Evolutionary conservation across 2,113 vertebrate genomes (phyloP).

Genomic region (Hipposideros armiger): DNA sequence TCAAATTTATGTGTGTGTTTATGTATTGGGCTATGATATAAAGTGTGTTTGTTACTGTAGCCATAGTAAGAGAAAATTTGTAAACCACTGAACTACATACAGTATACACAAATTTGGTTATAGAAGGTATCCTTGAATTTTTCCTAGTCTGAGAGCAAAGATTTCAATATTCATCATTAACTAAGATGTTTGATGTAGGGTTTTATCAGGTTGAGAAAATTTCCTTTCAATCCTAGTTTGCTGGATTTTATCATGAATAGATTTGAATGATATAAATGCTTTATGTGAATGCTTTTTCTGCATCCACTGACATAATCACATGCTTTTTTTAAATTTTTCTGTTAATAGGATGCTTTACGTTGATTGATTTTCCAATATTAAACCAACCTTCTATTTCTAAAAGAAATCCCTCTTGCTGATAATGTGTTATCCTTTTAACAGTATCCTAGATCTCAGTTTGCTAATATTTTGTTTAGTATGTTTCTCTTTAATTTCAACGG

Average conservation of each 20-base stretch:
- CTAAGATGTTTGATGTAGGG: neutral
- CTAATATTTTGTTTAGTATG: slow-evolving; percentile 1
- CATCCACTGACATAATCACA: neutral
- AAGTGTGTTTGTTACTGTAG: neutral
- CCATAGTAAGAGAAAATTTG: neutral
- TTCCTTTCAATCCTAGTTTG: neutral
- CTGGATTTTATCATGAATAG: neutral
- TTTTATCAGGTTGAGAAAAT: neutral
- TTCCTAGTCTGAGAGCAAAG: neutral
- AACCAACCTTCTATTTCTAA: neutral
- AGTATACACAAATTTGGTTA: neutral
- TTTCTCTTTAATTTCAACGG: neutral
- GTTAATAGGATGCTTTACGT: neutral
- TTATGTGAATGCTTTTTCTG: neutral
- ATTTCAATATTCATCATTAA: neutral
- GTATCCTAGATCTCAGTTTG: neutral
- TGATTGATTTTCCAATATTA: slow-evolving; percentile 10
- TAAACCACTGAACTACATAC: neutral
- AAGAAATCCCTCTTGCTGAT: slow-evolving; percentile 11
- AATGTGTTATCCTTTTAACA: neutral
- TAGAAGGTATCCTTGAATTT: neutral
- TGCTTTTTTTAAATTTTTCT: neutral
- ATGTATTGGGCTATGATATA: neutral
- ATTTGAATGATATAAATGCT: neutral
- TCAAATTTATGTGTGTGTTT: neutral